Evolutionary conservation across 1,140 invertebrate species (phyloP).

Genomic region (Neomicropteryx cornuta): DNA sequence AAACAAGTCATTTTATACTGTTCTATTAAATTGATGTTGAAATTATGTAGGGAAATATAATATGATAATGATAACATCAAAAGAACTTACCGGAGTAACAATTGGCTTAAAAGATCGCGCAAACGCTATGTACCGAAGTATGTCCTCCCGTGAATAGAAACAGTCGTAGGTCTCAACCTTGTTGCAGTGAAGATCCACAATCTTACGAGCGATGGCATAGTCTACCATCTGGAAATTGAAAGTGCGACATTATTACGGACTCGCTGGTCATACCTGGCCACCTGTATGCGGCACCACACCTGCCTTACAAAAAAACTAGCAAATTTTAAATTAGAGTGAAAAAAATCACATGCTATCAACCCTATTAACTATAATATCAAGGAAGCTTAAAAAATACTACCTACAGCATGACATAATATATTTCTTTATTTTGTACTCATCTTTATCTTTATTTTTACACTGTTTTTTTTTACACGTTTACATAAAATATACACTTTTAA

Average conservation of each 20-base stretch:
- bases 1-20: too few species aligned
- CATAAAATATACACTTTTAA: too few species aligned
- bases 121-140: constrained; percentile 92
- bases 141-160: constrained; percentile 76
- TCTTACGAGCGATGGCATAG: constrained; percentile 92
- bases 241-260: constrained; percentile 39
- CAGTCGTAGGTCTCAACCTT: constrained; percentile 63
- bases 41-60: not conserved
- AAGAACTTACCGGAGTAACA: constrained; percentile 50
- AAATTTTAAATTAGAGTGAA: too few species aligned
- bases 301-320: constrained; percentile 13
- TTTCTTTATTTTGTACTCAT: too few species aligned
- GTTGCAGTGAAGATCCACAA: constrained; percentile 88
- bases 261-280: too few species aligned
- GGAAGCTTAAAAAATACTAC: too few species aligned
- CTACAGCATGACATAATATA: too few species aligned
- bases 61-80: constrained; percentile 3
- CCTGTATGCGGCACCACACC: too few species aligned
- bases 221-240: constrained; percentile 50
- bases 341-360: too few species aligned
- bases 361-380: too few species aligned
- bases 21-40: constrained; percentile 1
- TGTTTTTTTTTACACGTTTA: too few species aligned
- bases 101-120: constrained; percentile 93
- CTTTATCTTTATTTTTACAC: too few species aligned